Conservation (phyloP, 2,797 vertebrate species). For the Lepus townsendii region DNA sequence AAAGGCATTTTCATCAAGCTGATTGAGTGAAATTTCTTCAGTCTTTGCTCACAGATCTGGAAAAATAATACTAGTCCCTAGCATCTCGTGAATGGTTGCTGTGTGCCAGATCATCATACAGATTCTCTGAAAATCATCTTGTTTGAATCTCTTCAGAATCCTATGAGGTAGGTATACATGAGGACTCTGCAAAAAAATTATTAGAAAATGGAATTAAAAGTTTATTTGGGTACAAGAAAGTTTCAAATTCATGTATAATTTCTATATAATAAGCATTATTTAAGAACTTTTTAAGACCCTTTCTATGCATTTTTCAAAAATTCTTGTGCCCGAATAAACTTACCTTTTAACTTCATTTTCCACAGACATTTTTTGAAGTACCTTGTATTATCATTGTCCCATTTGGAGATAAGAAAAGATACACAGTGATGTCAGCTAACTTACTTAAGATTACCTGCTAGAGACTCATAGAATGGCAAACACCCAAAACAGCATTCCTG, state of each 20-base stretch:
- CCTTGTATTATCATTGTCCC: neutral
- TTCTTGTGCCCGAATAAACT: too few relatives aligned
- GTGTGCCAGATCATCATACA: neutral
- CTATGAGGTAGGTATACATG: neutral
- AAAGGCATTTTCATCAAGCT: neutral
- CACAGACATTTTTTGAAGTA: too few relatives aligned
- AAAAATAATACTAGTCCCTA: neutral
- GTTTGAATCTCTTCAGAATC: neutral
- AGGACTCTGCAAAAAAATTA: too few relatives aligned
- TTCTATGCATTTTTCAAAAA: too few relatives aligned
- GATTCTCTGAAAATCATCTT: neutral
- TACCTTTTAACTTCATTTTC: too few relatives aligned
- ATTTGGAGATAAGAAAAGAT: conserved; percentile 23
- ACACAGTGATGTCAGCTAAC: neutral
- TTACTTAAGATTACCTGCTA: neutral
- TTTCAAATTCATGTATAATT: too few relatives aligned
- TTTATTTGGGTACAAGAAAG: too few relatives aligned
- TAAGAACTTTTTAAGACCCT: too few relatives aligned
- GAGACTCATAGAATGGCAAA: too few relatives aligned
- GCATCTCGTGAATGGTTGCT: neutral
- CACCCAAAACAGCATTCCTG: too few relatives aligned
- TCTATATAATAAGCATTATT: too few relatives aligned
- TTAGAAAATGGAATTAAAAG: too few relatives aligned
- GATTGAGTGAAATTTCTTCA: neutral
- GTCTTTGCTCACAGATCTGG: neutral